phyloP scores from a whole-genome alignment of 2,797 vertebrate genomes.

The Thripadectes ignobilis region DNA sequence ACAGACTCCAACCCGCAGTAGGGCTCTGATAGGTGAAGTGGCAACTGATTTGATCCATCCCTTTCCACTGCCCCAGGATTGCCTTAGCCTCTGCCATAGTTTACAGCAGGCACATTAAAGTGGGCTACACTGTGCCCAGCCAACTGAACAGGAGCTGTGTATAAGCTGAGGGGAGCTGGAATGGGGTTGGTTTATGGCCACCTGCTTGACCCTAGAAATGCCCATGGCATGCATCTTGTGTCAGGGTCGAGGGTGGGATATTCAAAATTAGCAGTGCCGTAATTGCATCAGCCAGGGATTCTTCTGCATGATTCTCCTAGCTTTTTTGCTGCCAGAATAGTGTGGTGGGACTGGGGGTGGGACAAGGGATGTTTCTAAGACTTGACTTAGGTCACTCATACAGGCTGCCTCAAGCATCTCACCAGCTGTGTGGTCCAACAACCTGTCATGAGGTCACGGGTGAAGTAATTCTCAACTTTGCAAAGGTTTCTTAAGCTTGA shows the following conservation, averaged over 20 bases:
- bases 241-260: neutral
- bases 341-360: neutral
- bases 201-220: neutral
- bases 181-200: accelerated
- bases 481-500: neutral
- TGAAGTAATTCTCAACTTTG: neutral
- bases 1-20: neutral
- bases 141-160: accelerated
- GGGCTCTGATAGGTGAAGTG: neutral
- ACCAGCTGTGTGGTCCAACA: neutral
- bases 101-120: neutral
- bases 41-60: neutral
- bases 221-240: neutral
- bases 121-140: neutral
- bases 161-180: neutral
- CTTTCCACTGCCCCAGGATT: neutral
- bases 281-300: neutral
- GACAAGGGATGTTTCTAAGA: neutral
- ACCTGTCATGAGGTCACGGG: neutral
- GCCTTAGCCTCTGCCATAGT: neutral
- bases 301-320: neutral
- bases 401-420: neutral
- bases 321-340: neutral
- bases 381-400: neutral
- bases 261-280: neutral